A percentile compares a stretch with the other conserved stretches of the same genome.
Evolutionary conservation across 2,888 invertebrate genomes (phyloP).

Genomic region (Metallyticus violacea): DNA sequence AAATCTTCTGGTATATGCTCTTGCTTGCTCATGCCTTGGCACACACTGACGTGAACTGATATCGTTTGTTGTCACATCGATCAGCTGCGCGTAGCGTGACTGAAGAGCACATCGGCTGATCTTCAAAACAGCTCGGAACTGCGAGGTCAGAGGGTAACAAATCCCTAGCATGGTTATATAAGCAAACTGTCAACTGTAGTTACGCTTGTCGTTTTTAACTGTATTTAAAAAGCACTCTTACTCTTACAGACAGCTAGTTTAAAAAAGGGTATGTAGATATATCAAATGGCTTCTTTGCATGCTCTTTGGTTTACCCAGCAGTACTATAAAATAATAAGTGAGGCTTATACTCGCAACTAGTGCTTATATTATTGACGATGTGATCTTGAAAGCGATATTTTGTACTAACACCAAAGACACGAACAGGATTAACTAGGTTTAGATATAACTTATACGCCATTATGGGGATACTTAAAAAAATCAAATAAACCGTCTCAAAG

Average conservation of each 20-base stretch:
- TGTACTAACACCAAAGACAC: too few species aligned
- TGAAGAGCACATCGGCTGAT: neutral
- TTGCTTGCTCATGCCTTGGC: neutral
- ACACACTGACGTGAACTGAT: neutral
- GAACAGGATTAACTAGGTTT: too few species aligned
- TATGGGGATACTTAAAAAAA: too few species aligned
- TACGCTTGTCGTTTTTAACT: neutral
- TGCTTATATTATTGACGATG: too few species aligned
- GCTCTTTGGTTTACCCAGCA: too few species aligned
- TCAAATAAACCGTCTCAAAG: too few species aligned
- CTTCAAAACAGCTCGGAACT: neutral
- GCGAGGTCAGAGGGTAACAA: neutral
- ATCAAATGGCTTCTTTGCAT: too few species aligned
- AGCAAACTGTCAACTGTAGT: neutral
- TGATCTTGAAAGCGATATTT: too few species aligned
- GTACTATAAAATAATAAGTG: too few species aligned
- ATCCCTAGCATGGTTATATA: neutral
- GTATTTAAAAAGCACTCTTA: neutral
- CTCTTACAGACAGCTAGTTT: neutral
- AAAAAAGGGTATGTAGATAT: neutral
- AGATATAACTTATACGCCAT: too few species aligned
- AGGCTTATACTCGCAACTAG: too few species aligned
- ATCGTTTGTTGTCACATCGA: neutral
- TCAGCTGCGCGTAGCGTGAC: neutral
- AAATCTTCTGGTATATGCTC: too few species aligned